A percentile compares a stretch with the other conserved stretches of the same genome.
Conservation (phyloP, 2,888 invertebrate species). For the Cephus pygmeus region DNA sequence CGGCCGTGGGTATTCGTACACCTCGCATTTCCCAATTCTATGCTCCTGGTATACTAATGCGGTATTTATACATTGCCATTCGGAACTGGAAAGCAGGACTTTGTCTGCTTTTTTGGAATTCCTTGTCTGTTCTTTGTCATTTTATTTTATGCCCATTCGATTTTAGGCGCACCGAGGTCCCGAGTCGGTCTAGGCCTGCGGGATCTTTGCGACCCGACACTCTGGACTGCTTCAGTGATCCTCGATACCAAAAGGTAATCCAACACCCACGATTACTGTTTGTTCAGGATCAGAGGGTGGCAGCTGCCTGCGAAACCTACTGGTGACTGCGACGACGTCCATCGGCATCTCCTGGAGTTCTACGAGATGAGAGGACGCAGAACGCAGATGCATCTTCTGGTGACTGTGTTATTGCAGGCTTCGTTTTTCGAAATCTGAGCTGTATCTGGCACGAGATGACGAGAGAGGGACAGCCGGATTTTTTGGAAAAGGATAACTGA, state of each 20-base stretch:
- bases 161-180: background rate
- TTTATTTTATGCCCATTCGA: background rate
- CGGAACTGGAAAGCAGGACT: background rate
- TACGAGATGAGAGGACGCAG: slow-evolving; percentile 35
- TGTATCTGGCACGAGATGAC: background rate
- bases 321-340: slow-evolving; percentile 40
- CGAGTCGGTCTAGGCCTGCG: background rate
- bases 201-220: background rate
- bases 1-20: slow-evolving; percentile 23
- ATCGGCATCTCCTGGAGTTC: slow-evolving; percentile 11
- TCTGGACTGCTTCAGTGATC: background rate
- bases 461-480: background rate
- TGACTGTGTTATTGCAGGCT: slow-evolving; percentile 51
- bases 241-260: slow-evolving; percentile 50
- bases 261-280: slow-evolving; percentile 39
- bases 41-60: background rate
- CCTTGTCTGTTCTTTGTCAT: background rate
- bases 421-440: slow-evolving; percentile 50
- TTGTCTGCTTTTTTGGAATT: background rate
- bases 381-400: slow-evolving; percentile 44
- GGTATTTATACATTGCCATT: background rate
- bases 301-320: slow-evolving; percentile 30
- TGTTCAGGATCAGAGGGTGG: slow-evolving; percentile 36
- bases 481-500: background rate
- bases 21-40: background rate